Evolutionary conservation across 2,797 vertebrate species (phyloP).

Genomic region (Lutjanus campechanus): DNA sequence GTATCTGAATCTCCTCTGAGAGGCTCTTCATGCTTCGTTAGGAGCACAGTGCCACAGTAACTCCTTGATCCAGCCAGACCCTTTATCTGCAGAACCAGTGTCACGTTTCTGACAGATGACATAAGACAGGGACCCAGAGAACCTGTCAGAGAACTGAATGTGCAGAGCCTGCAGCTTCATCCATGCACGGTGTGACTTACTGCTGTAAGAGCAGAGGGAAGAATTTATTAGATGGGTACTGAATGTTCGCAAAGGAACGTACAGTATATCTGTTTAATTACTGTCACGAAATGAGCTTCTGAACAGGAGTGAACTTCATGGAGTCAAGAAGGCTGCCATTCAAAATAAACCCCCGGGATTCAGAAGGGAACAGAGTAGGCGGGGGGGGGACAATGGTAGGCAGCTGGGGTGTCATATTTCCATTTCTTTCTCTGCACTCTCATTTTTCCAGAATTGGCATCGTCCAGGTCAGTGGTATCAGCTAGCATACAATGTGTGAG

Average conservation of each 20-base stretch:
- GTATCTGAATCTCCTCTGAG: constrained; percentile 29
- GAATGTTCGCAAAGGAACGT: constrained; percentile 16
- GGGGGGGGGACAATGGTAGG: constrained; percentile 33
- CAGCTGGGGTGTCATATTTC: constrained; percentile 52
- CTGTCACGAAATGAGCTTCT: constrained; percentile 5
- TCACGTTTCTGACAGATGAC: constrained; percentile 53
- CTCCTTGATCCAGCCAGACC: constrained; percentile 25
- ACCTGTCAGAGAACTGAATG: constrained; percentile 19
- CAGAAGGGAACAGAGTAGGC: constrained; percentile 12
- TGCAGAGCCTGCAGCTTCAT: constrained; percentile 33
- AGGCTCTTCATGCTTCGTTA: constrained; percentile 33
- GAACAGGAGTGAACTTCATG: constrained; percentile 1
- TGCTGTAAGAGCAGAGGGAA: constrained; percentile 9
- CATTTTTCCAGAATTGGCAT: constrained; percentile 20
- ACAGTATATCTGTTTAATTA: constrained; percentile 8
- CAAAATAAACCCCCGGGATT: constrained; percentile 35
- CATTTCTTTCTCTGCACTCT: constrained; percentile 27
- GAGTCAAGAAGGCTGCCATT: constrained; percentile 27
- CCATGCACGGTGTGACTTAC: not conserved
- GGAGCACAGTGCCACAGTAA: constrained; percentile 25
- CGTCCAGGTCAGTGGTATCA: constrained; percentile 20
- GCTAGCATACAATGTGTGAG: not conserved
- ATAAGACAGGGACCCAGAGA: constrained; percentile 43
- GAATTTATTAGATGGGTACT: constrained; percentile 8
- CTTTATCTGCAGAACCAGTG: constrained; percentile 50